Percentiles rank a stretch among this genome's conserved stretches.
phyloP scores from a whole-genome alignment of 2,113 vertebrate genomes.

The Sapajus apella region DNA sequence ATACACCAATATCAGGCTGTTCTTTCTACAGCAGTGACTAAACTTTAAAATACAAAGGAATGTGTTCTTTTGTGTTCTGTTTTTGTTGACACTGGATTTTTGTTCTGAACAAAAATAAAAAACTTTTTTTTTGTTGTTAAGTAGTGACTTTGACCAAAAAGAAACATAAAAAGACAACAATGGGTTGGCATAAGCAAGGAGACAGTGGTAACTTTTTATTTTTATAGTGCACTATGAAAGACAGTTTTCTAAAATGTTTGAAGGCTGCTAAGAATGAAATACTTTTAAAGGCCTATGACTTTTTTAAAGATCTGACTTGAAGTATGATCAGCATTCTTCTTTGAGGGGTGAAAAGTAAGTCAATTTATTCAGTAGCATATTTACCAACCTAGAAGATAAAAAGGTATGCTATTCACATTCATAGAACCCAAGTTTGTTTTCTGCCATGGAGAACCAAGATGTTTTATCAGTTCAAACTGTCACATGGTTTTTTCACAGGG shows the following conservation, averaged over 20 bases:
- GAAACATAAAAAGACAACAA: constrained; percentile 41
- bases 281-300: constrained; percentile 25
- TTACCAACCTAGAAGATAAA: not conserved
- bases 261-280: constrained; percentile 49
- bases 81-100: constrained; percentile 59
- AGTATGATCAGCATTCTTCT: constrained; percentile 13
- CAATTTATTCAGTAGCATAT: not conserved
- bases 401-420: not conserved
- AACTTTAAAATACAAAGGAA: constrained; percentile 34
- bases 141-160: constrained; percentile 56
- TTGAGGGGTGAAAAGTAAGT: constrained; percentile 2
- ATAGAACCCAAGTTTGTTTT: not conserved
- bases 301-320: constrained; percentile 20
- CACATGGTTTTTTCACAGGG: not conserved
- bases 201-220: constrained; percentile 35
- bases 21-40: constrained; percentile 3
- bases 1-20: not conserved
- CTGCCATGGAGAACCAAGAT: not conserved
- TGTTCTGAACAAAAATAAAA: constrained; percentile 54
- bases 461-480: not conserved
- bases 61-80: constrained; percentile 29
- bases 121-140: not conserved
- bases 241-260: not conserved
- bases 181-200: constrained; percentile 23
- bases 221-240: constrained; percentile 34